These are phyloP conservation scores for Urocolius indicus DNA, from an alignment of 2,113 vertebrate genomes.

Conservation along the genomic window DNA sequence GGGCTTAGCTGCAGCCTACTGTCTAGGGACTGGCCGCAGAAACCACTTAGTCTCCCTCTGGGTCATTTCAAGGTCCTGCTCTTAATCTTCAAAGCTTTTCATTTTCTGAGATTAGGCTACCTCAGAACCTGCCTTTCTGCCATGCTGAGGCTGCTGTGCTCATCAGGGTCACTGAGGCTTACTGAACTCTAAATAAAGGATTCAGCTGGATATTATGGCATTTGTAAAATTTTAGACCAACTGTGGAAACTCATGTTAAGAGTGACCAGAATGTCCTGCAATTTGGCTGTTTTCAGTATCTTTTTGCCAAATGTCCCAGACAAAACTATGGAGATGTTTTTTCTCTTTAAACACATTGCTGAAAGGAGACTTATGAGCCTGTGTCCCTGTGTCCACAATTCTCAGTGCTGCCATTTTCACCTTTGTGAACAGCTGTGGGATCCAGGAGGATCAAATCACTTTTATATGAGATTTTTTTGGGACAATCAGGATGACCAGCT, in stretches of 20 bases:
- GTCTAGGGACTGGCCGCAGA: background rate
- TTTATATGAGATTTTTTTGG: background rate
- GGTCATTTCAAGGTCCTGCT: constrained; percentile 64
- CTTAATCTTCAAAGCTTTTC: constrained; percentile 65
- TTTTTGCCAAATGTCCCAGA: background rate
- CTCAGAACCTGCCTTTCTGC: constrained; percentile 2
- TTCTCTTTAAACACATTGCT: background rate
- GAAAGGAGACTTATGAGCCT: background rate
- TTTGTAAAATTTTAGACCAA: background rate
- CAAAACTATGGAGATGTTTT: background rate
- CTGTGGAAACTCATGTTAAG: background rate
- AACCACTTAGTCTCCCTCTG: constrained; percentile 8
- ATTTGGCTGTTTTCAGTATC: background rate
- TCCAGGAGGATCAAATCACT: background rate
- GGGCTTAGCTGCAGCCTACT: background rate
- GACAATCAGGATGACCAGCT: background rate
- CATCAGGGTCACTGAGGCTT: constrained; percentile 31
- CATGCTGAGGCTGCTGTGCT: background rate
- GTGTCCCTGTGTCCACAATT: background rate
- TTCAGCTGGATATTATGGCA: background rate
- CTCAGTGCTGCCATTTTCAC: background rate
- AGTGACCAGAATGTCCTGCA: background rate
- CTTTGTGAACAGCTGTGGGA: background rate
- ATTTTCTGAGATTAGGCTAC: constrained; percentile 57
- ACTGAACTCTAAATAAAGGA: background rate